Evolutionary conservation across 2,113 vertebrate species (phyloP), one percentile per base, ranked within the genome.

Genomic region (Orthonyx spaldingii): DNA sequence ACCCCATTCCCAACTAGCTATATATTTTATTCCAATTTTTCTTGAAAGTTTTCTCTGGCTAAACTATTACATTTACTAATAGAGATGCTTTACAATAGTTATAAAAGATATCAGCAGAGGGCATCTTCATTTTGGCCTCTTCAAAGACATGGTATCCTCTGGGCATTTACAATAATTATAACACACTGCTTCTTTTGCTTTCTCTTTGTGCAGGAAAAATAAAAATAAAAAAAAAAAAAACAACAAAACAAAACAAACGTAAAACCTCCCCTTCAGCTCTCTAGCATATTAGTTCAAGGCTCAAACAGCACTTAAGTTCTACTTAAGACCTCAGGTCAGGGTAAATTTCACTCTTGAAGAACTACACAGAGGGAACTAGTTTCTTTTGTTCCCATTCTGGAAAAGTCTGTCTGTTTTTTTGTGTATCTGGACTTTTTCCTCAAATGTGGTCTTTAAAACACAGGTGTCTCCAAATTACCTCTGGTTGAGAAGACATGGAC

Each of bases 181-280:
- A 68, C 26, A 56, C 22, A 30, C 7, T 65, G 33, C 26, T 61
- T 53, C 16, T 52, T 84, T 71, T 37, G 9, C 5, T 24, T 75
- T 50, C 37, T 42, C 66, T 76, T 47, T 70, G 52, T 30, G 20
- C 27, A 18, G 41, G 18, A 52, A 74, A 37, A 11, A 19, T 6
- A 5, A 7, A 4, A 5, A 7, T 6, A 5, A 7, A 4, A 5
- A 7, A 19, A 46, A 64, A 24, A 35, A 69, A 3, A 0, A 24
- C 26, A n/a, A n/a, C n/a, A n/a, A n/a, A n/a, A n/a, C n/a, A n/a
- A n/a, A n/a, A n/a, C n/a, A n/a, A n/a, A n/a, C n/a, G n/a, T 3
- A 42, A 89, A 89, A 15, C 17, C 24, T 47, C 42, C 61, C 4
- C 7, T 17, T 82, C 16, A 69, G 16, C 37, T 66, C 59, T 76